Evolutionary conservation across 2,113 vertebrate genomes (phyloP).

Genomic region (Macheiramphus alcinus): DNA sequence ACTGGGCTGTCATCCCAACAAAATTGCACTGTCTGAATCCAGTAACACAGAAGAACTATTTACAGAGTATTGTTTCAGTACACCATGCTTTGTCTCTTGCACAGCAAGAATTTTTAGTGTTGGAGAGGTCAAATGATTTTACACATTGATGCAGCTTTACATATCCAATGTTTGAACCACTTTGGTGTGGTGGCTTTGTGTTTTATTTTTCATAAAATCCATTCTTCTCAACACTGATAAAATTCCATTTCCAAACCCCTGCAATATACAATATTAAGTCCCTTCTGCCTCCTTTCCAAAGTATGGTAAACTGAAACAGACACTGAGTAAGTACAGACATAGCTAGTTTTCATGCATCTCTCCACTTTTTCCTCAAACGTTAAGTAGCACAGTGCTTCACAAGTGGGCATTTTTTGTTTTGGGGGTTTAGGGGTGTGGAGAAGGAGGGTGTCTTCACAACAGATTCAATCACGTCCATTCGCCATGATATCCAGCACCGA

Average conservation of each 20-base stretch:
- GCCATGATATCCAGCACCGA: neutral
- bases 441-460: neutral
- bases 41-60: neutral
- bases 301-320: neutral
- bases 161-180: neutral
- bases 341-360: neutral
- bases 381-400: neutral
- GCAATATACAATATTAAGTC: neutral
- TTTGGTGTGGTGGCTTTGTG: neutral
- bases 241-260: neutral
- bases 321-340: rapidly evolving
- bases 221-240: neutral
- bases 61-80: neutral
- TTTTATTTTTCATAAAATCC: neutral
- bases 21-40: neutral
- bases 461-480: neutral
- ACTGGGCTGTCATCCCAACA: neutral
- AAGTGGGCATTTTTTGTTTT: neutral
- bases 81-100: neutral
- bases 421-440: neutral
- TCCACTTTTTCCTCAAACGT: too few relatives aligned
- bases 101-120: rapidly evolving
- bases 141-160: neutral
- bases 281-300: neutral
- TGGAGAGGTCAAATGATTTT: neutral